Conservation (phyloP, 2,113 vertebrate species). For the Ovis aries region DNA sequence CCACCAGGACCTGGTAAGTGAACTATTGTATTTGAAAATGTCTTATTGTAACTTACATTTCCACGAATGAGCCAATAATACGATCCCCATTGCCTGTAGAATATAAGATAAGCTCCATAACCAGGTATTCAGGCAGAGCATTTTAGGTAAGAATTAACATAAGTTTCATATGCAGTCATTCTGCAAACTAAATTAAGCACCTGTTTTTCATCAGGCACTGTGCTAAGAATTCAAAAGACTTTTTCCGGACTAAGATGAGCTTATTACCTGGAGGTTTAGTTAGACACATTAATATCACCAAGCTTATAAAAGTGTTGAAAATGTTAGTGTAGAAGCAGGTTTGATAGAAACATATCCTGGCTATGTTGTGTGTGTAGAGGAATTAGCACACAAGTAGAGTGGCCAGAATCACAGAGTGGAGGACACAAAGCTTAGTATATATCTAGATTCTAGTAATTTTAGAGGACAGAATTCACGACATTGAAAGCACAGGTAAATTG, state of each 20-base stretch:
- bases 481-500: neutral
- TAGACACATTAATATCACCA: neutral
- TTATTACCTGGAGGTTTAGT: neutral
- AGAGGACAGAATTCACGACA: neutral
- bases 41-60: neutral
- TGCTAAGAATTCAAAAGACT: neutral
- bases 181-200: neutral
- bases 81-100: neutral
- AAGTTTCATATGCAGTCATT: neutral
- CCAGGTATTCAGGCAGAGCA: neutral
- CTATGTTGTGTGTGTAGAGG: neutral
- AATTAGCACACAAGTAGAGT: neutral
- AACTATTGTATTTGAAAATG: neutral
- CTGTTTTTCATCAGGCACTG: neutral
- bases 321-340: neutral
- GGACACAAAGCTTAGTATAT: neutral
- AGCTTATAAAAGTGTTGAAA: neutral
- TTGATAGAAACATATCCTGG: neutral
- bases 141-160: neutral
- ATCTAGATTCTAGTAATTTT: neutral
- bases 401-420: neutral
- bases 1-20: conserved; percentile 93
- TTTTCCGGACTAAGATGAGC: neutral
- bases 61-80: neutral
- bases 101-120: neutral